These are phyloP conservation scores for Cephus pulcher DNA, from an alignment of 2,888 invertebrate species.

Conservation along the genomic window DNA sequence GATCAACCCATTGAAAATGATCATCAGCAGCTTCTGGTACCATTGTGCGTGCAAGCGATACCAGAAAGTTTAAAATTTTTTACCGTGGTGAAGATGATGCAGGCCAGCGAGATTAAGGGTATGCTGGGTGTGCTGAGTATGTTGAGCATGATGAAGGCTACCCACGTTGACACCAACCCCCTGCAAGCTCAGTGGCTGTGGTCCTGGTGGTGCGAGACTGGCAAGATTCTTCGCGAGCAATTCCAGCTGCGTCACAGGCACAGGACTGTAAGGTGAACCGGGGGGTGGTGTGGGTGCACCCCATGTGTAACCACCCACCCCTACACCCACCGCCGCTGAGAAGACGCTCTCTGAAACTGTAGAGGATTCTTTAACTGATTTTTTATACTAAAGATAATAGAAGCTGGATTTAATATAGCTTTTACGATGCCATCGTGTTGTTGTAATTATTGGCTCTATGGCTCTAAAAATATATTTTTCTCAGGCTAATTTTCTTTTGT, in stretches of 20 bases:
- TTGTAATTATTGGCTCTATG: too few species aligned
- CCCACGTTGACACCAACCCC: constrained; percentile 61
- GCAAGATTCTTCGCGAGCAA: constrained; percentile 69
- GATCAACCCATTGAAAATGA: not conserved
- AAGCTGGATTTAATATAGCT: not conserved
- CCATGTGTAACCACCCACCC: constrained; percentile 69
- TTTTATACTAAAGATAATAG: not conserved
- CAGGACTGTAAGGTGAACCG: constrained; percentile 76
- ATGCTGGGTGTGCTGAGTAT: constrained; percentile 54
- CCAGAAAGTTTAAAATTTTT: constrained; percentile 11
- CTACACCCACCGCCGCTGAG: constrained; percentile 70
- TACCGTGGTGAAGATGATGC: constrained; percentile 63
- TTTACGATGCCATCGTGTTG: too few species aligned
- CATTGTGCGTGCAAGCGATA: not conserved
- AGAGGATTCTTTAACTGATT: constrained; percentile 14
- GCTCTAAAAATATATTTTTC: too few species aligned
- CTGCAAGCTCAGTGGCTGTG: constrained; percentile 59
- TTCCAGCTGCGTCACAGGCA: constrained; percentile 76
- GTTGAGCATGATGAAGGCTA: constrained; percentile 58
- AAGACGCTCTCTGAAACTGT: constrained; percentile 77
- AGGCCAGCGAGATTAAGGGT: constrained; percentile 57
- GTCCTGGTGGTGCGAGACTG: constrained; percentile 55
- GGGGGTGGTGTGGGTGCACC: constrained; percentile 77
- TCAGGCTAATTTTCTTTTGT: too few species aligned
- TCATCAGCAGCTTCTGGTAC: not conserved